Conservation (phyloP, 2,888 invertebrate genomes). For the Iphiclides podalirius region DNA sequence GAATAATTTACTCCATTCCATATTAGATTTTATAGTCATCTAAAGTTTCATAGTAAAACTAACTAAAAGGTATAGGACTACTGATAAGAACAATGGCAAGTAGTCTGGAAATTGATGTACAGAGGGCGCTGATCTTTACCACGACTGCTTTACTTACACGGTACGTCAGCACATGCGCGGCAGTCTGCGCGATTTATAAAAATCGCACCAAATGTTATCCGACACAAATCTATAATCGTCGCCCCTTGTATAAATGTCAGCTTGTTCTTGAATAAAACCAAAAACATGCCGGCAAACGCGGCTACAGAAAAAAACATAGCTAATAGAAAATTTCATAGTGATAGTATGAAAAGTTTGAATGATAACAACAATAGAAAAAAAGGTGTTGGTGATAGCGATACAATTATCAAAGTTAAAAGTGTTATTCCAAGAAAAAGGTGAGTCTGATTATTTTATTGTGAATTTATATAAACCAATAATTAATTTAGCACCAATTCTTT, state of each 20-base stretch:
- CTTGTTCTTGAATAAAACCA: constrained; percentile 44
- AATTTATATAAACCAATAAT: constrained; percentile 6
- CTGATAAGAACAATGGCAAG: no score
- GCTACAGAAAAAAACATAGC: constrained; percentile 32
- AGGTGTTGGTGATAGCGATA: constrained; percentile 41
- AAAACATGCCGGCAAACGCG: constrained; percentile 46
- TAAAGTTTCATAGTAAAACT: no score
- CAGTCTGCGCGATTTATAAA: constrained; percentile 76
- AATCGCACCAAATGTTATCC: constrained; percentile 67
- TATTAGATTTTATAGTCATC: no score
- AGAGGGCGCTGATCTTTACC: constrained; percentile 40
- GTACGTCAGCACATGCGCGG: constrained; percentile 66
- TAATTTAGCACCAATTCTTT: no score
- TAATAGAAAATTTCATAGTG: constrained; percentile 37
- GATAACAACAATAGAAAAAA: constrained; percentile 52
- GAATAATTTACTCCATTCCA: no score
- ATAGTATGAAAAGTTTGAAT: constrained; percentile 49
- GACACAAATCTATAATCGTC: constrained; percentile 75
- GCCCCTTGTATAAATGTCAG: constrained; percentile 66
- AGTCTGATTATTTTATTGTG: constrained; percentile 40
- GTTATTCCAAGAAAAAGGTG: constrained; percentile 70
- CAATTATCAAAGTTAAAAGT: constrained; percentile 73
- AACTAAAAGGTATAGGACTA: no score
- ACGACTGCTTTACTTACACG: constrained; percentile 49
- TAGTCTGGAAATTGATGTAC: no score